Evolutionary conservation across 2,113 vertebrate species (phyloP).

Genomic region (Pundamilia nyererei): DNA sequence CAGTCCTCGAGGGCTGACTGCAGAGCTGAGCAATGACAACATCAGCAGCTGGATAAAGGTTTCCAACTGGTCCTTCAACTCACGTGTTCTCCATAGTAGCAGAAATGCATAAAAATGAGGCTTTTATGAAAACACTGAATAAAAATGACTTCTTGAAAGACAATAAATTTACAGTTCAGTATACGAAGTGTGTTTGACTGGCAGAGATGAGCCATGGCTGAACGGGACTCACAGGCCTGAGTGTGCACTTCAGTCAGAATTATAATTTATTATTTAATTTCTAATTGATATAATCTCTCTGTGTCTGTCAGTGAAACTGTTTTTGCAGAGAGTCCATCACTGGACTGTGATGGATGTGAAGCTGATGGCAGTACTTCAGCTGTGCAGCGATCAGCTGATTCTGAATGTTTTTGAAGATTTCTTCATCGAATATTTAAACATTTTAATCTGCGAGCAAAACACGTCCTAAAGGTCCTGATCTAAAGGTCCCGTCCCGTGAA

Average conservation of each 20-base stretch:
- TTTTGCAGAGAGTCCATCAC: neutral
- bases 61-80: neutral
- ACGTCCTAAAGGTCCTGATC: neutral
- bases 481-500: neutral
- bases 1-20: neutral
- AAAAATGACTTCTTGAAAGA: accelerated
- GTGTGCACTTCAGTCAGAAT: neutral
- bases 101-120: neutral
- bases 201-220: neutral
- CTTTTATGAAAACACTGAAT: neutral
- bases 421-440: neutral
- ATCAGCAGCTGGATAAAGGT: neutral
- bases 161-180: neutral
- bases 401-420: neutral
- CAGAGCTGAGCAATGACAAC: neutral
- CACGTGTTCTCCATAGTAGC: neutral
- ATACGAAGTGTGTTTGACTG: neutral
- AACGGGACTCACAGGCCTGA: neutral
- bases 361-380: neutral
- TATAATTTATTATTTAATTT: neutral
- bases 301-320: neutral
- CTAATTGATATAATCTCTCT: neutral
- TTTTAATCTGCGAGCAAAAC: neutral
- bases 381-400: neutral
- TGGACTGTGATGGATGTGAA: neutral